Base-by-base conservation (phyloP, 2,888 invertebrate species). In the Gnatocerus cornutus region DNA sequence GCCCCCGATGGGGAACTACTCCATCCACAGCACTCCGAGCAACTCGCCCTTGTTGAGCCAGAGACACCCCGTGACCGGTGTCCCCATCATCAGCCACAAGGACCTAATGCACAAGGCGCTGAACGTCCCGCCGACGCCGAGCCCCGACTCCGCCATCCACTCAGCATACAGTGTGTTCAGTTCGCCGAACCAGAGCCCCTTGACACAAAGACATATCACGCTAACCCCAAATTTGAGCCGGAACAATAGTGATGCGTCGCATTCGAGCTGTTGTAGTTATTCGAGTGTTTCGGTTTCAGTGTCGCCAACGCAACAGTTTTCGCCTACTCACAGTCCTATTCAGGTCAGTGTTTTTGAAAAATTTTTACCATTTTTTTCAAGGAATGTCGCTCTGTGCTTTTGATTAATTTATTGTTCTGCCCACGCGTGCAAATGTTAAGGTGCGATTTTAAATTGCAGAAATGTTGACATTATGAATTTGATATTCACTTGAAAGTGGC, bases 241-340 rank as follows among this genome's bases (percentile, higher is more conserved):
- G 69, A 96, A 95, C 86, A 96, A 96, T 86, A 95, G 94, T 78
- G 96, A 96, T 82, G 95, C 96, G 1, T 95, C 95, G 69, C 93
- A 93, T 83, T 95, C 95, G 77, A 94, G 95, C 75, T 95, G 95
- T 81, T 95, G 95, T 86, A 93, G 93, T 33, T 94, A 93, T 83
- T 93, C 93, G 81, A 92, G 92, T 8, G 87, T 87, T 62, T 87
- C 87, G 2, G 85, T 87, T 29, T 85, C 86, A 14, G 86, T 86
- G 53, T 86, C 87, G 55, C 86, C 87, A 16, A 87, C 87, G 39
- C 87, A 87, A 73, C 92, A 92, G 84, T 93, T 92, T 81, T 93
- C 93, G 72, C 95, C 95, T 27, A 94, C 94, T 12, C 95, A 95
- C 81, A 95, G 95, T 39, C 95, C 95, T n/a, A 92, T 95, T 46